Conservation (phyloP, 2,797 vertebrate genomes). For the Schizothorax lantsangensis region DNA sequence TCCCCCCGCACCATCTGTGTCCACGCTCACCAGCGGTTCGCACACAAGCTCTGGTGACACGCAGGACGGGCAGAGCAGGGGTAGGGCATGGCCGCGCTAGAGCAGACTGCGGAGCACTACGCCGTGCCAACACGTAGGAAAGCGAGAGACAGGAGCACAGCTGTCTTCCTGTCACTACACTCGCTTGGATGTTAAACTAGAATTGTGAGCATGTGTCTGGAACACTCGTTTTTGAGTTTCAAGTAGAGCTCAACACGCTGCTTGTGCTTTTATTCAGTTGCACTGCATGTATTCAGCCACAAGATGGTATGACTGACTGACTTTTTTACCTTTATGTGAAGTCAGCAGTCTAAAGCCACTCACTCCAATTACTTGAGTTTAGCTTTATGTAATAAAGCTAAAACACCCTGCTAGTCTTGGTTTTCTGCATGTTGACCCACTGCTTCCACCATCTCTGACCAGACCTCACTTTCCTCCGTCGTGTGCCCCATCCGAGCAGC, state of each 20-base stretch:
- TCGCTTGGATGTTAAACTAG: neutral
- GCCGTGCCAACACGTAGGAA: constrained; percentile 35
- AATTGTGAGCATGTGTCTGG: constrained; percentile 1
- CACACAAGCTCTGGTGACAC: constrained; percentile 46
- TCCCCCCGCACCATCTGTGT: constrained; percentile 64
- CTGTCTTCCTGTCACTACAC: constrained; percentile 15
- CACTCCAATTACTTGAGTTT: neutral
- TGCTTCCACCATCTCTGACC: constrained; percentile 27
- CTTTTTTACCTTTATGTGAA: neutral
- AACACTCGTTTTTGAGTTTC: neutral
- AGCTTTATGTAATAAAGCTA: constrained; percentile 6
- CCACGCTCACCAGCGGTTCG: constrained; percentile 50
- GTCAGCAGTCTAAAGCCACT: neutral
- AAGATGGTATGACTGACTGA: constrained; percentile 48
- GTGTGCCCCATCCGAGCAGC: constrained; percentile 25
- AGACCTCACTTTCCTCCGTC: constrained; percentile 21
- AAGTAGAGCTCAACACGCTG: neutral
- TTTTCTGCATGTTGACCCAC: constrained; percentile 12
- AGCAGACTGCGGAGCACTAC: constrained; percentile 19
- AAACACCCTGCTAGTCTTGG: neutral
- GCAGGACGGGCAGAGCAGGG: constrained; percentile 48
- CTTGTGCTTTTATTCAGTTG: constrained; percentile 12
- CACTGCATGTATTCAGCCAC: constrained; percentile 38
- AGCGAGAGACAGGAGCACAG: constrained; percentile 30
- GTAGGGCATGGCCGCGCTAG: constrained; percentile 30